Base-by-base conservation (phyloP, 2,113 vertebrate genomes). In the Brachyhypopomus gauderio region DNA sequence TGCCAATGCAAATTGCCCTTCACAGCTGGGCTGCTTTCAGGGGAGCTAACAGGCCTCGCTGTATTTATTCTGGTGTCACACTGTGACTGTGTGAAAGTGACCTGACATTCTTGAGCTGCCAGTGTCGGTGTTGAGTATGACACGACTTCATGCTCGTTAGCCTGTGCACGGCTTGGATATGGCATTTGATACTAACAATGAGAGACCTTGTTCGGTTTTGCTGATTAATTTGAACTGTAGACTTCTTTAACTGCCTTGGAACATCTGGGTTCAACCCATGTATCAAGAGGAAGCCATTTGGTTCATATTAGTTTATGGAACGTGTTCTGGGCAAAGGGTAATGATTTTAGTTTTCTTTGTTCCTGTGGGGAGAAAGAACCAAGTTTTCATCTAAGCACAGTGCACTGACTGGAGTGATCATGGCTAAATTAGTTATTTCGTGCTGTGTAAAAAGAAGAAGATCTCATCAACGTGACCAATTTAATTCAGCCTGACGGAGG, bases 31-130 rank as follows among this genome's bases (percentile, higher is more conserved):
- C 67, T 41, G 77, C 58, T 72, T 72, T 72, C 38, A 62, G 56
- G 34, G 48, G 36, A 52, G 59, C 69, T 55, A 80, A 73, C 72
- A 79, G 16, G 38, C 38, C 58, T 63, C 59, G 17, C 25, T 55
- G 78, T 73, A 64, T 73, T 79, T 73, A 80, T 64, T 45, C 41
- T n/a, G 41, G 60, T 73, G 58, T 80, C 70, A 45, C 56, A 63
- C 25, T 73, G 20, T 17, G 56, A 62, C 78, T 79, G 48, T 38
- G 45, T 25, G 67, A 59, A 22, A 45, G 67, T 36, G 58, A 17
- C 41, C 55, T 67, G 48, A 77, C 60, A 45, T 72, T 67, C 77
- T 56, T 72, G 45, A 79, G 71, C 69, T 72, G 56, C 23, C 19
- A 1, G 75, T 55, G 23, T 55, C 5, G 52, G 52, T 52, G 5